phyloP scores from a whole-genome alignment of 2,888 invertebrate species.

The Drosophila melanosoma region DNA sequence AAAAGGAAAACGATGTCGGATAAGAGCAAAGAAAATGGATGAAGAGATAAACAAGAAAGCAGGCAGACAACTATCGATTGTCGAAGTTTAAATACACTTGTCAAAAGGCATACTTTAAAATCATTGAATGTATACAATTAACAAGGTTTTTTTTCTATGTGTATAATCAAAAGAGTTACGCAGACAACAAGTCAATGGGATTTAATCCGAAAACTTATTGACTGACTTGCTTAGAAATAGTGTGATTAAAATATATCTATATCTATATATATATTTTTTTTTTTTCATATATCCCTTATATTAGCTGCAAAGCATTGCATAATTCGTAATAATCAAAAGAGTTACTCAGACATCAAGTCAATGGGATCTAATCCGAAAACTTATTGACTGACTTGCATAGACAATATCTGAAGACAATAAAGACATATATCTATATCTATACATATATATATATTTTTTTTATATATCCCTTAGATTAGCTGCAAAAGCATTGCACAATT shows the following conservation, averaged over 20 bases:
- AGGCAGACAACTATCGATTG: background rate
- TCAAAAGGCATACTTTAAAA: background rate
- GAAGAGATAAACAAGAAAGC: slow-evolving; percentile 1
- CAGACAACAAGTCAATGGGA: background rate
- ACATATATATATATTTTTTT: background rate
- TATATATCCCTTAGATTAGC: background rate
- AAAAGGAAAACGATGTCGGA: slow-evolving; percentile 31
- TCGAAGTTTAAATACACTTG: slow-evolving; percentile 19
- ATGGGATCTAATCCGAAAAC: background rate
- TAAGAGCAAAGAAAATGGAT: slow-evolving; percentile 17
- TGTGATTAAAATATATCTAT: background rate
- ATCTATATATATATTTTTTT: too few species aligned
- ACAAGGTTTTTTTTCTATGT: background rate
- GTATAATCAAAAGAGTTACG: background rate
- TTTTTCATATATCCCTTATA: background rate
- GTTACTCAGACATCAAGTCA: background rate
- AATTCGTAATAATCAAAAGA: background rate
- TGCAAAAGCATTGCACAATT: background rate
- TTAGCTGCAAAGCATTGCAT: background rate
- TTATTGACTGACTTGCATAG: background rate
- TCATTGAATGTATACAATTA: background rate
- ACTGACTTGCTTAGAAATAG: background rate
- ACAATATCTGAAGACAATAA: background rate
- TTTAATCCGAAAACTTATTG: background rate
- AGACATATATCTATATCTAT: background rate